Conservation (phyloP, 2,888 invertebrate genomes). For the Notocelia uddmanniana region DNA sequence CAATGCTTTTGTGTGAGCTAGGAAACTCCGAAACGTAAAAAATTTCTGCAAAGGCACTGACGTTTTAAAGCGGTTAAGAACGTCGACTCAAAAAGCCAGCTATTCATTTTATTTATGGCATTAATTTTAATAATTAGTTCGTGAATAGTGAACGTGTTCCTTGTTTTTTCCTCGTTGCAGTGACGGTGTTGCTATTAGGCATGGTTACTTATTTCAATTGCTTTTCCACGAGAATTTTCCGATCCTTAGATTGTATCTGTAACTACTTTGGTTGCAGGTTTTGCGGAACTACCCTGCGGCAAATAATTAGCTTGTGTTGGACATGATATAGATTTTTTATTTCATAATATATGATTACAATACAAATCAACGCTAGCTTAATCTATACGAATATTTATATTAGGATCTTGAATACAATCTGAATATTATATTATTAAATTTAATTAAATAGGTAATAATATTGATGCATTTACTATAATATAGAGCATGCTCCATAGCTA, state of each 20-base stretch:
- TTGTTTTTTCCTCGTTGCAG: not conserved
- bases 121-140: conserved; percentile 34
- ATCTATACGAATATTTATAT: too few relatives aligned
- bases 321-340: too few relatives aligned
- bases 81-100: conserved; percentile 6
- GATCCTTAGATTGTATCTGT: not conserved
- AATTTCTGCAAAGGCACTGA: conserved; percentile 33
- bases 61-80: conserved; percentile 19
- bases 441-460: too few relatives aligned
- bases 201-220: not conserved
- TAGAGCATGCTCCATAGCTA: too few relatives aligned
- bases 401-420: too few relatives aligned
- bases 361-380: too few relatives aligned
- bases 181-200: not conserved
- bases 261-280: too few relatives aligned
- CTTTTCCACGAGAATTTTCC: not conserved
- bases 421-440: too few relatives aligned
- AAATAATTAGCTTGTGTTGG: too few relatives aligned
- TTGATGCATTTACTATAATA: too few relatives aligned
- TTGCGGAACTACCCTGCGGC: too few relatives aligned
- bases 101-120: conserved; percentile 30
- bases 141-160: conserved; percentile 11
- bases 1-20: conserved; percentile 27
- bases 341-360: too few relatives aligned
- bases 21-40: conserved; percentile 15